Base-by-base conservation (phyloP, 1,140 invertebrate species). In the Heliconius nattereri region DNA sequence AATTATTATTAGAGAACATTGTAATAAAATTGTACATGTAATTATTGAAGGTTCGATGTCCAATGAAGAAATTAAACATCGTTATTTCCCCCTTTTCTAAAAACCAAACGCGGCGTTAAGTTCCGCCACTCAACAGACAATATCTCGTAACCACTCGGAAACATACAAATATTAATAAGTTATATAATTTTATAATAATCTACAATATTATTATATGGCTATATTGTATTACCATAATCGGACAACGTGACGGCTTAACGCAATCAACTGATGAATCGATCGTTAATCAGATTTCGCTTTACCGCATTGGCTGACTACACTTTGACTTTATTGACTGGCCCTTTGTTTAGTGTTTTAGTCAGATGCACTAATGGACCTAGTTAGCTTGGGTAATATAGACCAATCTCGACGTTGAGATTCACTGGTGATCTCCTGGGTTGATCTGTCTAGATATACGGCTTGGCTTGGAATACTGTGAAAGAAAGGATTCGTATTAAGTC, bases 261-360 rank as follows among this genome's bases (percentile, higher is more conserved):
- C 75, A 76, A 76, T 76, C 40, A 76, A 70, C 75, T 40, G 37
- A 45, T 76, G 57, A 70, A 70, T 76, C 60, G 54, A 70, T 76
- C 66, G 75, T 76, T 76, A 70, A 76, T 76, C 60, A 57, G 29
- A 16, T 70, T 23, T 71, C 60, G 75, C 23, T 66, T 66, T 66
- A 66, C 60, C 60, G 54, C 54, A 66, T 13, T 66, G 60, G 60
- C 29, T 66, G 60, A 66, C 60, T 66, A 66, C 60, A 66, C 60
- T 66, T 66, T 66, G 60, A 66, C 60, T 66, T 66, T 66, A 66
- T 66, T 66, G 60, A 66, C 60, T 66, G 13, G 13, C 60, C 60
- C 60, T 66, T 66, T 66, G 26, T 66, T 26, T 60, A 60, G 57
- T 60, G 57, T 26, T 60, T 60, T 66, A 66, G 60, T 66, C 16